Percentiles rank a stretch among this genome's conserved stretches.
These are phyloP conservation scores for Morpho deidamia DNA, from an alignment of 2,888 invertebrate species.

Conservation along the genomic window DNA sequence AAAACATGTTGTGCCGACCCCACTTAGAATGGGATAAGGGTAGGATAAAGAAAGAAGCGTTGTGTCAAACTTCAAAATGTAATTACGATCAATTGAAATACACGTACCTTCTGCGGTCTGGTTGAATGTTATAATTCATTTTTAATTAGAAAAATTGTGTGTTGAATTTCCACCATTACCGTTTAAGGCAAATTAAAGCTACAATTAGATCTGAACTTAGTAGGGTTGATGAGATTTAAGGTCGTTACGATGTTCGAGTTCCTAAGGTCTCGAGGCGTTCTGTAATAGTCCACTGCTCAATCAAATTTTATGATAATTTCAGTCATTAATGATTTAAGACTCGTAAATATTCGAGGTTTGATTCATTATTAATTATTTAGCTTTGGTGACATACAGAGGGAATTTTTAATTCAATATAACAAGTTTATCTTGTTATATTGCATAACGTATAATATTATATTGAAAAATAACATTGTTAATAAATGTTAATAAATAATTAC, in stretches of 20 bases:
- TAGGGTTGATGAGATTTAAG: constrained; percentile 1
- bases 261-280: not conserved
- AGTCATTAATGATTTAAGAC: not conserved
- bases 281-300: not conserved
- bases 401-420: too few species aligned
- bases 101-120: constrained; percentile 1
- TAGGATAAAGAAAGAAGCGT: too few species aligned
- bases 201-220: constrained; percentile 1
- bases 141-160: not conserved
- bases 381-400: too few species aligned
- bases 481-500: too few species aligned
- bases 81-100: constrained; percentile 12
- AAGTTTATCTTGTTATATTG: too few species aligned
- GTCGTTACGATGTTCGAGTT: not conserved
- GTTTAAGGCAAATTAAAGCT: not conserved
- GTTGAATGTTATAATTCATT: not conserved
- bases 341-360: too few species aligned
- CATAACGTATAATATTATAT: too few species aligned
- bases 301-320: not conserved
- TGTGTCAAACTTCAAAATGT: constrained; percentile 11
- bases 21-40: too few species aligned
- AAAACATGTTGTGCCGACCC: too few species aligned
- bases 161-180: not conserved
- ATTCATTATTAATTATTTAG: too few species aligned
- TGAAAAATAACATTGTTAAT: too few species aligned